These are phyloP conservation scores for Drosophila suzukii DNA, from an alignment of 1,140 invertebrate genomes.

Conservation along the genomic window DNA sequence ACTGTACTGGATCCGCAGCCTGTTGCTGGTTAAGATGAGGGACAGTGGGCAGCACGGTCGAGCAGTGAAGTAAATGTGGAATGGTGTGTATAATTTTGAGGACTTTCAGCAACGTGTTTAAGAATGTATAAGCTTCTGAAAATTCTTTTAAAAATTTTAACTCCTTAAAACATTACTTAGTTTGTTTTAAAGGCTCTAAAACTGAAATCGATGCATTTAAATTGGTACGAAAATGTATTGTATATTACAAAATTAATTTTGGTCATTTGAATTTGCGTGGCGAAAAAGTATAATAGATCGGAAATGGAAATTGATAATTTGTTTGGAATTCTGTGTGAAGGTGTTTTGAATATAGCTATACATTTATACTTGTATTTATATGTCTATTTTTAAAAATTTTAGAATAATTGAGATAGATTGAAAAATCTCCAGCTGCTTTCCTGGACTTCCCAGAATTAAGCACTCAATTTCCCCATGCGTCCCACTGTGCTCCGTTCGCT, in stretches of 20 bases:
- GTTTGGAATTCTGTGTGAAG: too few species aligned
- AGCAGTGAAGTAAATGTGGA: neutral
- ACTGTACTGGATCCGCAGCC: slow-evolving; percentile 19
- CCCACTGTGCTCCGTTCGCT: slow-evolving; percentile 53
- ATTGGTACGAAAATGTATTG: too few species aligned
- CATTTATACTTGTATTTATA: too few species aligned
- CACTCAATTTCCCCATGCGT: neutral
- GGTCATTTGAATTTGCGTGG: too few species aligned
- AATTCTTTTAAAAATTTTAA: neutral
- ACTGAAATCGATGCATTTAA: too few species aligned
- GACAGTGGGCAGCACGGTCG: slow-evolving; percentile 8
- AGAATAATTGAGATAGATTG: neutral
- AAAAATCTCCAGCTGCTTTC: neutral
- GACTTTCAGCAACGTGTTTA: neutral
- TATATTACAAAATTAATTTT: too few species aligned
- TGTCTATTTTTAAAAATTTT: neutral
- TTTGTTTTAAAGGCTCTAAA: neutral
- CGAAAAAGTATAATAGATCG: too few species aligned
- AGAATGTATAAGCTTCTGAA: neutral
- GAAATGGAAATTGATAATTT: too few species aligned
- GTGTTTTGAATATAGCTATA: too few species aligned
- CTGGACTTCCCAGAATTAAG: neutral
- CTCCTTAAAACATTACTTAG: neutral
- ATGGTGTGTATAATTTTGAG: neutral
- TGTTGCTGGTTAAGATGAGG: slow-evolving; percentile 54